phyloP scores from a whole-genome alignment of 2,113 vertebrate species.

The Hydropotes inermis region DNA sequence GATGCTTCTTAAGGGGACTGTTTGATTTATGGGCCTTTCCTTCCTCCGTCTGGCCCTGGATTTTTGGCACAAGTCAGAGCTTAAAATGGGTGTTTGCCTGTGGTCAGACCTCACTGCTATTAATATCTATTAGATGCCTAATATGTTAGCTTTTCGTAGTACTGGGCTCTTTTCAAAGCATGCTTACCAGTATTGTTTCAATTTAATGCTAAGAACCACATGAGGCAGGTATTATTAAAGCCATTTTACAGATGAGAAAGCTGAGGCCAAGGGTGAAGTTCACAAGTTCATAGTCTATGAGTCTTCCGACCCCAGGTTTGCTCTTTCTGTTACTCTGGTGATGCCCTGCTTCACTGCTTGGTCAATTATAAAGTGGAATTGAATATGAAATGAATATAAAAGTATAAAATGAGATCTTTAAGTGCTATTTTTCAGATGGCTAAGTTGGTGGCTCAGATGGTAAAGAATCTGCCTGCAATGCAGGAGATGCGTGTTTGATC shows the following conservation, averaged over 20 bases:
- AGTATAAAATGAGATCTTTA: background rate
- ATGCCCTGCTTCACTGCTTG: background rate
- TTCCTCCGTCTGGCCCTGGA: conserved; percentile 54
- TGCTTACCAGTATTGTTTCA: background rate
- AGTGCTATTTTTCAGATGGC: background rate
- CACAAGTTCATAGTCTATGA: background rate
- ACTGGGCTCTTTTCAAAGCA: background rate
- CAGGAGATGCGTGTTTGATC: background rate
- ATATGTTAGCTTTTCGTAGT: background rate
- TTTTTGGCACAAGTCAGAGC: conserved; percentile 47
- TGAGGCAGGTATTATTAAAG: background rate
- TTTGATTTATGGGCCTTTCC: conserved; percentile 49
- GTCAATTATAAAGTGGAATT: background rate
- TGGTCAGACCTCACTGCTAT: conserved; percentile 34
- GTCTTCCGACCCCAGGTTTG: background rate
- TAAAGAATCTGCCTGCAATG: background rate
- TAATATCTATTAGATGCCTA: conserved; percentile 5
- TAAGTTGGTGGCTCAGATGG: background rate
- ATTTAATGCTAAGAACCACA: background rate
- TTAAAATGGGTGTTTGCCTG: conserved; percentile 64
- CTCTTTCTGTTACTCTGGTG: background rate
- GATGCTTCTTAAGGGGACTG: conserved; percentile 16
- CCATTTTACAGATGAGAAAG: background rate
- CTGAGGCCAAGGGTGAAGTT: background rate
- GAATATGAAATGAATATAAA: background rate